Percentiles rank a stretch among this genome's conserved stretches.
These are phyloP conservation scores for Protobothrops flavoviridis DNA, from an alignment of 2,113 vertebrate species.

Conservation along the genomic window DNA sequence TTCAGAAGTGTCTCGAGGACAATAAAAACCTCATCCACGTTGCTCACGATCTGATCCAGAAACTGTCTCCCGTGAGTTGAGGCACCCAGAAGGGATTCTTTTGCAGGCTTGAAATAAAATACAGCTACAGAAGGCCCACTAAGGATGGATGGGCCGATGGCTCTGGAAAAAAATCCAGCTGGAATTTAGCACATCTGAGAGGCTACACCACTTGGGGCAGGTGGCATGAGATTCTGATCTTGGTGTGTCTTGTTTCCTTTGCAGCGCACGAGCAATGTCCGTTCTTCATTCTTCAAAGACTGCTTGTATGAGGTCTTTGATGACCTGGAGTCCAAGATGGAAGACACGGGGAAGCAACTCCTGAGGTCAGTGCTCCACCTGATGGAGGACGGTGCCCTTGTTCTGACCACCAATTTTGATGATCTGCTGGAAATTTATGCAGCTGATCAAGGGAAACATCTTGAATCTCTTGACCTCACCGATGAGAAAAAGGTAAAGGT, in stretches of 20 bases:
- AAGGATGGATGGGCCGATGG: background rate
- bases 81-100: background rate
- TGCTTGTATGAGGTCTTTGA: slow-evolving; percentile 96
- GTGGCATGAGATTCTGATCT: slow-evolving; percentile 11
- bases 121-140: background rate
- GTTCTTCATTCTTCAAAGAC: slow-evolving; percentile 96
- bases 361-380: slow-evolving; percentile 89
- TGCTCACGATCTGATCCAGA: slow-evolving; percentile 97
- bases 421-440: slow-evolving; percentile 94
- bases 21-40: slow-evolving; percentile 95
- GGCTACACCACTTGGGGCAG: background rate
- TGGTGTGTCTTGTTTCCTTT: background rate
- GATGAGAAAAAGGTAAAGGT: slow-evolving; percentile 90
- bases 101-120: accelerated
- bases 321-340: slow-evolving; percentile 93
- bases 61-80: slow-evolving; percentile 89
- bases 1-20: slow-evolving; percentile 90
- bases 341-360: slow-evolving; percentile 89
- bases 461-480: slow-evolving; percentile 93
- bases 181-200: background rate
- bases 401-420: slow-evolving; percentile 95
- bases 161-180: background rate
- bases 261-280: slow-evolving; percentile 90
- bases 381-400: slow-evolving; percentile 91
- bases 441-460: slow-evolving; percentile 86